These are phyloP conservation scores for Doris montereyensis DNA, from an alignment of 2,888 invertebrate species.

Conservation along the genomic window DNA sequence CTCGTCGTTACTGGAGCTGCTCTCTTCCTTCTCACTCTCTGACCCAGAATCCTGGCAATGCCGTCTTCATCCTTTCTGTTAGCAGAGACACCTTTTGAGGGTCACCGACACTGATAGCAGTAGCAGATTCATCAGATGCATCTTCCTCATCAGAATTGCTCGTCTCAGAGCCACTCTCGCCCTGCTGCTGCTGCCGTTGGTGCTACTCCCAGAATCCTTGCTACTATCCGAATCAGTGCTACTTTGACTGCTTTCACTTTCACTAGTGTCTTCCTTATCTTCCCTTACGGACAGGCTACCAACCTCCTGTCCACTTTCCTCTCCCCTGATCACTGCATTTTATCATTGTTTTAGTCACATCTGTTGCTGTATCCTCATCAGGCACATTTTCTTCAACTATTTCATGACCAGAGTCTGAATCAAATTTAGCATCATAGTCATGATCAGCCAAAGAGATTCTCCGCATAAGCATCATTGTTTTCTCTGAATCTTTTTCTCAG, in stretches of 20 bases:
- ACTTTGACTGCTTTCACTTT: not conserved
- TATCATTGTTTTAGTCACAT: not conserved
- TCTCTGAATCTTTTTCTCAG: not conserved
- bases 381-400: not conserved
- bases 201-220: not conserved
- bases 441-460: not conserved
- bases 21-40: not conserved
- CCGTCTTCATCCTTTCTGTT: not conserved
- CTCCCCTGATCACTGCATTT: not conserved
- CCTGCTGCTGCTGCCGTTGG: not conserved
- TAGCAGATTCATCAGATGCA: not conserved
- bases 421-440: not conserved
- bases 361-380: not conserved
- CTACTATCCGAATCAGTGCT: not conserved
- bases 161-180: not conserved
- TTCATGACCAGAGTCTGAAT: not conserved
- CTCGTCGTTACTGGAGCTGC: not conserved
- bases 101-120: not conserved
- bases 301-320: too few relatives aligned
- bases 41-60: not conserved
- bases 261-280: not conserved
- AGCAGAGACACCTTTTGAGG: not conserved
- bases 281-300: too few relatives aligned
- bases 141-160: not conserved
- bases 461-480: not conserved